Percentiles rank a stretch among this genome's conserved stretches.
phyloP scores from a whole-genome alignment of 2,113 vertebrate species.

The Oncorhynchus nerka region DNA sequence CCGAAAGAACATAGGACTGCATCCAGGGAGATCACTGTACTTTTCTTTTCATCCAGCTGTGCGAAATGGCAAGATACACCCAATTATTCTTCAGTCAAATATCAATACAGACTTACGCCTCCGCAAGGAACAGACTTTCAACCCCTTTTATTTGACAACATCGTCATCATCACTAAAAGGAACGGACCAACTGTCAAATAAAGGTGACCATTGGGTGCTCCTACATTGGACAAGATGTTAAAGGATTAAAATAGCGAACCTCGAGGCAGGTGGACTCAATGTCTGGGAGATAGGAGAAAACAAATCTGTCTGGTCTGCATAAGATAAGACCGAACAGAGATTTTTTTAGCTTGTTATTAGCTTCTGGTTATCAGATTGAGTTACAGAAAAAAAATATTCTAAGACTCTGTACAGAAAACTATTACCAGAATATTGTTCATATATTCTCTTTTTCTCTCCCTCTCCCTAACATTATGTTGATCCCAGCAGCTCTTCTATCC shows the following conservation, averaged over 20 bases:
- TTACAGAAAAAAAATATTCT: neutral
- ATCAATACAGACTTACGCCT: neutral
- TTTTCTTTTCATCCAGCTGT: neutral
- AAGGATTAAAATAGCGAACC: neutral
- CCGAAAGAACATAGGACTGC: neutral
- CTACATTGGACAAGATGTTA: neutral
- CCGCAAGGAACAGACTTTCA: neutral
- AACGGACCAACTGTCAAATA: neutral
- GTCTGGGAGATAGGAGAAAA: neutral
- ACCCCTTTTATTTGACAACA: neutral
- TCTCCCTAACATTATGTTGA: constrained; percentile 78
- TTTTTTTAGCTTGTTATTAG: neutral
- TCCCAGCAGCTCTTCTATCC: constrained; percentile 63
- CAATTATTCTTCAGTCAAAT: constrained; percentile 2
- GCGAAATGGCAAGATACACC: constrained; percentile 1
- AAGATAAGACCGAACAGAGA: too few species aligned
- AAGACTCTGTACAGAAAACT: neutral
- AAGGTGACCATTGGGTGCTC: neutral
- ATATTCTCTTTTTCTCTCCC: neutral
- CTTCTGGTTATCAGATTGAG: neutral
- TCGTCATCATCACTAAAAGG: neutral
- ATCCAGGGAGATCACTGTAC: neutral
- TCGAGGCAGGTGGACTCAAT: neutral
- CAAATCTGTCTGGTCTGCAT: too few species aligned
- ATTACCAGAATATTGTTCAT: neutral